phyloP scores from a whole-genome alignment of 2,797 vertebrate genomes.

The Chelonia mydas region DNA sequence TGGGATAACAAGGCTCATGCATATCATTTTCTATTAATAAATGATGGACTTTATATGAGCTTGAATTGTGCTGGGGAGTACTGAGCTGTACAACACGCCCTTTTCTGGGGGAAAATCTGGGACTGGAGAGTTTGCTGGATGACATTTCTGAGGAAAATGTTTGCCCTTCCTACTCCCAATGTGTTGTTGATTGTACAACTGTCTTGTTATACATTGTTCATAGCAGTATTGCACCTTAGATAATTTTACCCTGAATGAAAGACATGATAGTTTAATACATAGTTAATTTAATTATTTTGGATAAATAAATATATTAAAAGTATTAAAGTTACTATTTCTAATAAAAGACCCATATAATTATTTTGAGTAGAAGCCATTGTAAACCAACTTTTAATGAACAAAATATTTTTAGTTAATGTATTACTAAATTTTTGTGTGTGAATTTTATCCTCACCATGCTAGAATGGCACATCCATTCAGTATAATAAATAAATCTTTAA shows the following conservation, averaged over 20 bases:
- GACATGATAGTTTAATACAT: background rate
- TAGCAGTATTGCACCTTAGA: background rate
- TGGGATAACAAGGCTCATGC: too few species aligned
- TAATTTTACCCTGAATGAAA: background rate
- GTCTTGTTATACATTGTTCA: background rate
- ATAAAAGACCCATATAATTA: background rate
- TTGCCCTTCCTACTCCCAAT: background rate
- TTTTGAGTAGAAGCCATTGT: background rate
- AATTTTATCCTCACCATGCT: background rate
- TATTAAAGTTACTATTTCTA: background rate
- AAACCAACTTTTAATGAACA: background rate
- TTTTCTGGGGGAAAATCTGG: too few species aligned
- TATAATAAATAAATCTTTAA: conserved; percentile 18
- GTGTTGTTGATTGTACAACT: background rate
- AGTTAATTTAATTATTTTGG: background rate
- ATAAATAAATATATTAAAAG: background rate
- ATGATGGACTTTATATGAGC: too few species aligned
- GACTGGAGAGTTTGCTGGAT: too few species aligned
- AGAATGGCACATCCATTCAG: background rate
- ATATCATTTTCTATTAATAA: too few species aligned
- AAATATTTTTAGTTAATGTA: background rate
- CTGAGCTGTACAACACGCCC: too few species aligned
- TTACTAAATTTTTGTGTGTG: background rate
- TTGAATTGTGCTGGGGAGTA: too few species aligned
- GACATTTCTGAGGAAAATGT: background rate